Evolutionary conservation across 2,797 vertebrate species (phyloP), one percentile per base, ranked within the genome.

Genomic region (Pampus argenteus): DNA sequence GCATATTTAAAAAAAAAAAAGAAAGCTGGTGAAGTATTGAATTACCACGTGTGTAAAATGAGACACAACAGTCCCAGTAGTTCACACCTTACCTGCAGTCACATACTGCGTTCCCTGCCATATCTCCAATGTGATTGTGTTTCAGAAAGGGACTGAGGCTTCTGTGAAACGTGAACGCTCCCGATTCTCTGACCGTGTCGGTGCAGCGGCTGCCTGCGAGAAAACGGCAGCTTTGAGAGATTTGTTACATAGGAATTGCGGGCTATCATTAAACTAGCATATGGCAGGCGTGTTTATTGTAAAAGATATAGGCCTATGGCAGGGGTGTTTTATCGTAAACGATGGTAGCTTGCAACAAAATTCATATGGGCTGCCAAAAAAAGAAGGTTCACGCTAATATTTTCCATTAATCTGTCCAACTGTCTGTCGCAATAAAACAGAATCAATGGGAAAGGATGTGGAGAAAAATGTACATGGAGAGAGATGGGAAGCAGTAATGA

Each of bases 241-340:
- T 91, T 83, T 80, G 82, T 89, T 88, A 83, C 79, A 81, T 65
- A 51, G 82, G 76, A 83, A 78, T 76, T 73, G 79, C 58, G 74
- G 61, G 71, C 79, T 70, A 36, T 80, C 76, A 77, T 90, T 91
- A 88, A 75, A 71, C 60, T 26, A 71, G 62, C 85, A 85, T 81
- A 88, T 77, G 86, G 76, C 71, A 11, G 28, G 42, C 36, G 62
- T 83, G 73, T 82, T 89, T 79, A 76, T 84, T 74, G 64, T 76
- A 60, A 83, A 74, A 79, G 81, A 82, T 73, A 15, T 66, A 69
- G 36, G 64, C 85, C 82, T 81, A 88, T 77, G 86, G 76, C 71
- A 11, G 28, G 47, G 47, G 64, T 64, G 26, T 56, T 79, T 74
- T 40, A 42, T 42, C 18, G 40, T 44, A 44, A 44, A 44, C 18